Percentiles rank a stretch among this genome's conserved stretches.
Conservation (phyloP, 2,113 vertebrate species). For the Glaucomys volans region DNA sequence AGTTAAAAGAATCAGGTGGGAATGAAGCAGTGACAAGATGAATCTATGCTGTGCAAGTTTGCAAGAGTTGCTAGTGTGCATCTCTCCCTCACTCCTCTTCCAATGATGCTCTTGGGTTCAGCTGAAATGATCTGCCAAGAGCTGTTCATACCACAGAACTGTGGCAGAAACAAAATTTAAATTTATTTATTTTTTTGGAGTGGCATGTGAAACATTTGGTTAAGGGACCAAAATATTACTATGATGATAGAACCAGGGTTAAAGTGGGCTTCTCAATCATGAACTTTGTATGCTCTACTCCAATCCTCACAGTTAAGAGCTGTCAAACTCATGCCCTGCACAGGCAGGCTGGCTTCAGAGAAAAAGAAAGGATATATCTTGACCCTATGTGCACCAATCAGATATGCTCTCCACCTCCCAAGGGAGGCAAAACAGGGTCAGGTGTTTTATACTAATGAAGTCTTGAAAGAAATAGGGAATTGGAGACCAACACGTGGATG, state of each 20-base stretch:
- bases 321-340: background rate
- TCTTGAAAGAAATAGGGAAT: background rate
- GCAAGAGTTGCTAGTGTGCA: accelerated
- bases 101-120: accelerated
- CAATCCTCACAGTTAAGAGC: background rate
- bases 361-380: accelerated
- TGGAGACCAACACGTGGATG: background rate
- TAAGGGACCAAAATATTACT: background rate
- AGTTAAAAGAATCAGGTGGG: background rate
- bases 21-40: too few relatives aligned
- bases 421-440: background rate
- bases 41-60: accelerated
- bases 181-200: background rate
- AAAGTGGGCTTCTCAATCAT: background rate
- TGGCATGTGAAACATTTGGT: background rate
- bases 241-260: background rate
- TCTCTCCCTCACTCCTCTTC: background rate
- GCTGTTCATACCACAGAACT: background rate
- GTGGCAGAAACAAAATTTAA: background rate
- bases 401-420: too few relatives aligned
- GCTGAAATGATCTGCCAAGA: too few relatives aligned
- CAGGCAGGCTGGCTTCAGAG: background rate
- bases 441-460: accelerated
- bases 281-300: background rate
- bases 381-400: too few relatives aligned